Evolutionary conservation across 2,797 vertebrate genomes (phyloP).

Genomic region (Fistularia tabacaria): DNA sequence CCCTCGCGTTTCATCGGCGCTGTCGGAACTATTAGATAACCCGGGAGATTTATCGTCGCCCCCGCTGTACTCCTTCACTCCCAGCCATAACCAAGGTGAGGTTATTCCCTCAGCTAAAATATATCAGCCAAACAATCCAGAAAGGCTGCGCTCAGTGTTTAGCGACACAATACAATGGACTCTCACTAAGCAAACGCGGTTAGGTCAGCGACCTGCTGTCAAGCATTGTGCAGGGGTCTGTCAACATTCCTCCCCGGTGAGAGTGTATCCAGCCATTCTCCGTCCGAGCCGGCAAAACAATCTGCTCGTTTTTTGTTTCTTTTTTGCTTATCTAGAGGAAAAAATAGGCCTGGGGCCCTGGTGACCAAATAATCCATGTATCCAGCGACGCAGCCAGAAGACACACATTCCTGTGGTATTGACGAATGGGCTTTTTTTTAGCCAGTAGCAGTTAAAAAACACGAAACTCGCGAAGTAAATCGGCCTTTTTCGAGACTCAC

Average conservation of each 20-base stretch:
- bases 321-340: slow-evolving; percentile 44
- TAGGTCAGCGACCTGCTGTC: slow-evolving; percentile 58
- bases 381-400: slow-evolving; percentile 5
- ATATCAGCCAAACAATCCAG: slow-evolving; percentile 52
- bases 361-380: slow-evolving; percentile 27
- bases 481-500: no score
- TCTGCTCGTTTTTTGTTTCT: slow-evolving; percentile 13
- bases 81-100: slow-evolving; percentile 44
- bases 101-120: slow-evolving; percentile 53
- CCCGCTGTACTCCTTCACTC: slow-evolving; percentile 35
- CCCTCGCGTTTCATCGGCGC: slow-evolving; percentile 42
- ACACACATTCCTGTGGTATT: slow-evolving; percentile 6
- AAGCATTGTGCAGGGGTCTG: slow-evolving; percentile 41
- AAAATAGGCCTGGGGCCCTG: slow-evolving; percentile 24
- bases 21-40: slow-evolving; percentile 67
- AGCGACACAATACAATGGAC: slow-evolving; percentile 43
- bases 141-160: slow-evolving; percentile 40
- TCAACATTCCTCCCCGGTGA: slow-evolving; percentile 52
- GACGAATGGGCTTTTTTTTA: neutral
- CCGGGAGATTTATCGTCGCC: slow-evolving; percentile 57
- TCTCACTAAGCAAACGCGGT: slow-evolving; percentile 59
- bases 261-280: slow-evolving; percentile 42
- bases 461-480: no score
- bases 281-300: slow-evolving; percentile 42
- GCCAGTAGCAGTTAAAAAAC: no score